Evolutionary conservation across 2,888 invertebrate genomes (phyloP).

Genomic region (Ashinkailepas kermadecensis): DNA sequence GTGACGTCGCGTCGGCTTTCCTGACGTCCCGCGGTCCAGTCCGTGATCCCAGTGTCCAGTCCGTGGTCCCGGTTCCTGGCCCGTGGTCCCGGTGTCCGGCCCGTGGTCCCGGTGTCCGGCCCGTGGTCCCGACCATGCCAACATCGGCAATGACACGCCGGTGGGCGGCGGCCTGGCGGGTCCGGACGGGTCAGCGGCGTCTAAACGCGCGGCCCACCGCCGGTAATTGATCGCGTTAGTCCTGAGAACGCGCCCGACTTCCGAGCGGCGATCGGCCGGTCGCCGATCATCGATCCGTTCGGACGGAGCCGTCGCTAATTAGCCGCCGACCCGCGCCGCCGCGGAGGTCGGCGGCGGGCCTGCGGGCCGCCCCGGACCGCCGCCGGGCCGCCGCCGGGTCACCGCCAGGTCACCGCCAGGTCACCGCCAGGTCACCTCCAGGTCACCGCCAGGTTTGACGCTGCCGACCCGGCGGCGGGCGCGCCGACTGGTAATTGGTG

Average conservation of each 20-base stretch:
- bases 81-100: too few species aligned
- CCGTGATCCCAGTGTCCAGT: too few species aligned
- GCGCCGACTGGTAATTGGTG: background rate
- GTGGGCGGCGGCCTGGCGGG: background rate
- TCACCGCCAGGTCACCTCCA: background rate
- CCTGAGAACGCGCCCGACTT: background rate
- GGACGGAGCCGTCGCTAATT: slow-evolving; percentile 1
- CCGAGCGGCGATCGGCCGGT: background rate
- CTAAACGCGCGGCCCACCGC: background rate
- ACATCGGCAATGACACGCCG: background rate
- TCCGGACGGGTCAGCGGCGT: background rate
- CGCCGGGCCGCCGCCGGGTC: background rate
- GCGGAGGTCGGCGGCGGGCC: background rate
- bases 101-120: too few species aligned
- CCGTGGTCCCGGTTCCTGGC: too few species aligned
- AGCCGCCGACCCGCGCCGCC: background rate
- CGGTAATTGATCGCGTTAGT: slow-evolving; percentile 12
- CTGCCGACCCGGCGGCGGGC: background rate
- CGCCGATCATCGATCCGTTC: background rate
- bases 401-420: background rate
- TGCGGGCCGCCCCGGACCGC: background rate
- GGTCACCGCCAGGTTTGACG: background rate
- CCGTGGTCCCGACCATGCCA: too few species aligned
- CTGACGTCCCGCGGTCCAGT: too few species aligned
- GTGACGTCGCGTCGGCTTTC: too few species aligned